Base-by-base conservation (phyloP, 2,797 vertebrate species). In the Threskiornis aethiopicus region DNA sequence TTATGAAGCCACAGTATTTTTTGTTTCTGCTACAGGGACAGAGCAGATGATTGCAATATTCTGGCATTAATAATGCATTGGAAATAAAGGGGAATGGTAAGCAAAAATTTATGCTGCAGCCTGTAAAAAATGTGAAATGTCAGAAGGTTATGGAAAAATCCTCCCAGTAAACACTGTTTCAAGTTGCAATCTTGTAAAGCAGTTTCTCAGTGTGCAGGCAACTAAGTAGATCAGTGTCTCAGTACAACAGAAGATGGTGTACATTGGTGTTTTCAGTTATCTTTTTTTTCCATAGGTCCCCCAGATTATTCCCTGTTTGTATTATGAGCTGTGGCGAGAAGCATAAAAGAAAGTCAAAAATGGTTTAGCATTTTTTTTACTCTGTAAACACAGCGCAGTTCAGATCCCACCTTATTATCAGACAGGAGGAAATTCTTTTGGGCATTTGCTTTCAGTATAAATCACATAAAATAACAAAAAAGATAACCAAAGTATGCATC, bases 1-100 rank as follows among this genome's bases (percentile, higher is more conserved):
- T 73, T 72, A 52, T 57, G 61, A 94, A 87, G 31, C 37, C 47
- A 42, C n/a, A 42, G 17, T 52, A 44, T 37, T 70, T 82, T 90
- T 95, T 83, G 28, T 47, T 94, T 90, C 57, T 84, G 19, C 39
- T 78, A 42, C 26, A 57, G 26, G 16, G 17, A 86, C 18, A 62
- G 37, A 80, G 42, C 3, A 83, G 52, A 65, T 65, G 52, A 65
- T 65, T 93, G 61, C 85, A 92, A 92, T 91, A 95, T 88, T 64
- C 31, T 79, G 54, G 6, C 44, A 93, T 96, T 93, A 97, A 95
- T 94, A 95, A 94, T 95, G 18, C 42, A 90, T 79, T 78, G 35
- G 64, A 96, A 90, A 86, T 81, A 64, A 96, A 96, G 72, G 21
- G 47, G 11, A 93, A 86, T 28, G 19, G 70, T 75, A 80, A 97